These are phyloP conservation scores for Selene dorsalis DNA, from an alignment of 2,797 vertebrate species.

Conservation along the genomic window DNA sequence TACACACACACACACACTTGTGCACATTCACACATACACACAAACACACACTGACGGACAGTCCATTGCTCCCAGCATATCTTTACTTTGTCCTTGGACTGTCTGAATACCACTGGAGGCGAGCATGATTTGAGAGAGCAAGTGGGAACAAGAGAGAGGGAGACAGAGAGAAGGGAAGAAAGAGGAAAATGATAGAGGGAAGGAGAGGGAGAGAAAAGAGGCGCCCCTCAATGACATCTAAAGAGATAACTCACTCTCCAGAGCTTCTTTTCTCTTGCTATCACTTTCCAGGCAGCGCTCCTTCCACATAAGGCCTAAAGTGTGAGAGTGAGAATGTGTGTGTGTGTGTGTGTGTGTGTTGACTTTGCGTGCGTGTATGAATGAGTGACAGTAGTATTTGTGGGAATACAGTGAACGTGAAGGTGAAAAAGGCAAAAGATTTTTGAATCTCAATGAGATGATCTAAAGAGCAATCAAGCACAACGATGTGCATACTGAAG, in stretches of 20 bases:
- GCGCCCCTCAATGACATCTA: conserved; percentile 81
- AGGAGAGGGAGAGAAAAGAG: conserved; percentile 75
- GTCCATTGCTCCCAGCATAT: conserved; percentile 82
- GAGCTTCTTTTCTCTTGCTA: conserved; percentile 81
- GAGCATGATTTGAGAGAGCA: conserved; percentile 81
- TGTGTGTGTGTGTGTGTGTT: conserved; percentile 40
- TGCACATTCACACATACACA: conserved; percentile 24
- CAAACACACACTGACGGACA: conserved; percentile 75
- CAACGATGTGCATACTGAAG: conserved; percentile 44
- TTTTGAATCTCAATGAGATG: conserved; percentile 64
- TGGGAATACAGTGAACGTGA: conserved; percentile 57
- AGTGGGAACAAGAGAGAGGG: conserved; percentile 76
- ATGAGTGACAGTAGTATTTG: conserved; percentile 65
- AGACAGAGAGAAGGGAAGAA: conserved; percentile 71
- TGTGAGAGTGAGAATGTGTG: conserved; percentile 41
- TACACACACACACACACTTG: conserved; percentile 24
- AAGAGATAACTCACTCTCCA: conserved; percentile 82
- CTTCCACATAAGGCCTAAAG: conserved; percentile 74
- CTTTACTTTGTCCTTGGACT: conserved; percentile 85
- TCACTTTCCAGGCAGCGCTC: conserved; percentile 81
- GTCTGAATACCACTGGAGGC: conserved; percentile 83
- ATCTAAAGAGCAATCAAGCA: conserved; percentile 56
- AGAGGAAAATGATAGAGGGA: conserved; percentile 76
- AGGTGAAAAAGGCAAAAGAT: conserved; percentile 61
- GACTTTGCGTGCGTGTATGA: conserved; percentile 31